Percentiles rank a stretch among this genome's conserved stretches.
Conservation (phyloP, 1,140 invertebrate species). For the Centruroides sculpturatus region DNA sequence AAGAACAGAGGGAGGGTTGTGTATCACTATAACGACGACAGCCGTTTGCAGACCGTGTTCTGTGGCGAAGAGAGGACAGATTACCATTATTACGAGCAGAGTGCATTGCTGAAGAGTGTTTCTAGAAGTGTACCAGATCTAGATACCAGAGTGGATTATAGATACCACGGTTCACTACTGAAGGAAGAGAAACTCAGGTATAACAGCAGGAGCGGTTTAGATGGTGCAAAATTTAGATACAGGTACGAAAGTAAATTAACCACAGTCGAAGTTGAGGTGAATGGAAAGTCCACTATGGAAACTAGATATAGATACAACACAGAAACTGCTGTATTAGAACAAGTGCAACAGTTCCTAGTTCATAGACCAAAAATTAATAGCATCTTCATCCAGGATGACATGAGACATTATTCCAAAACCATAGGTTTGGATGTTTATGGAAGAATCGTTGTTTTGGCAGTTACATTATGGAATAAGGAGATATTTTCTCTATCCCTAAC, state of each 20-base stretch:
- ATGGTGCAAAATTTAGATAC: slow-evolving; percentile 81
- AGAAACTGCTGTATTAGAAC: slow-evolving; percentile 61
- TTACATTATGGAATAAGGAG: slow-evolving; percentile 22
- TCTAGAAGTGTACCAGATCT: slow-evolving; percentile 56
- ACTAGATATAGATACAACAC: slow-evolving; percentile 46
- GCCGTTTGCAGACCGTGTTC: slow-evolving; percentile 57
- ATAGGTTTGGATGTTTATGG: slow-evolving; percentile 55
- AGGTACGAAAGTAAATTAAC: slow-evolving; percentile 52
- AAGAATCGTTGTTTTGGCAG: slow-evolving; percentile 44
- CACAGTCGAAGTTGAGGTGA: slow-evolving; percentile 17
- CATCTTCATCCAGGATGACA: slow-evolving; percentile 20
- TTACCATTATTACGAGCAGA: slow-evolving; percentile 61
- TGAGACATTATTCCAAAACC: slow-evolving; percentile 17
- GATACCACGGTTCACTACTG: slow-evolving; percentile 50
- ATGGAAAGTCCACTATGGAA: slow-evolving; percentile 15
- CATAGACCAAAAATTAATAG: slow-evolving; percentile 25
- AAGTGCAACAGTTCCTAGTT: slow-evolving; percentile 48
- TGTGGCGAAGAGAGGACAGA: slow-evolving; percentile 76
- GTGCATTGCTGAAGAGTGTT: slow-evolving; percentile 64
- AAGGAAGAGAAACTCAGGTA: slow-evolving; percentile 70
- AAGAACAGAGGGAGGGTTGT: slow-evolving; percentile 75
- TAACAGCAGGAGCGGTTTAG: slow-evolving; percentile 75
- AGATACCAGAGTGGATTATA: slow-evolving; percentile 23
- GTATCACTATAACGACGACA: slow-evolving; percentile 71
- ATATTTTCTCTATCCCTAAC: slow-evolving; percentile 17